phyloP scores from a whole-genome alignment of 1,140 invertebrate genomes.

The Solenopsis invicta region DNA sequence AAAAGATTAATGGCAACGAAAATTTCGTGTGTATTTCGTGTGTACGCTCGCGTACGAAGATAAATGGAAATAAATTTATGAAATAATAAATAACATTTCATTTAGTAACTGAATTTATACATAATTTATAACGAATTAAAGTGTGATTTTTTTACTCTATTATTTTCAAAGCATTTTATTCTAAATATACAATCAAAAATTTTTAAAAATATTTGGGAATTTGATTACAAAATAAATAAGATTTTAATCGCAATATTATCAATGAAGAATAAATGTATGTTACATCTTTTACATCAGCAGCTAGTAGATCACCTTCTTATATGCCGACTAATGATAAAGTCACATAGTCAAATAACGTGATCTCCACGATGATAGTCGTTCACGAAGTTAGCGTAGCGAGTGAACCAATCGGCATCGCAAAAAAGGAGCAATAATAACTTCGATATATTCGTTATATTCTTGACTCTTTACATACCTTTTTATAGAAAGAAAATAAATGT shows the following conservation, averaged over 20 bases:
- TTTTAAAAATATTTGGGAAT: neutral
- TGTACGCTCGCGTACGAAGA: too few relatives aligned
- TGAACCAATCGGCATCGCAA: too few relatives aligned
- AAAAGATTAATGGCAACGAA: too few relatives aligned
- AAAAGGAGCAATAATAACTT: too few relatives aligned
- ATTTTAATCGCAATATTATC: conserved; percentile 12
- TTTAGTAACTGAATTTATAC: neutral
- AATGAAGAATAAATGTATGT: neutral
- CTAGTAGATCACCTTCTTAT: conserved; percentile 3
- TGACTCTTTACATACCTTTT: too few relatives aligned
- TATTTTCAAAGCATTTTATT: neutral
- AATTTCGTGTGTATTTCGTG: too few relatives aligned
- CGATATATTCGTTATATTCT: too few relatives aligned
- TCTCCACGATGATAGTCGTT: too few relatives aligned
- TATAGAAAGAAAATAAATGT: neutral
- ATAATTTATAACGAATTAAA: neutral
- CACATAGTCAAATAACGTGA: too few relatives aligned
- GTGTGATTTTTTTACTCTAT: neutral
- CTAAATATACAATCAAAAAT: neutral
- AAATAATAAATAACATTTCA: too few relatives aligned
- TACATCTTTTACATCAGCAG: neutral
- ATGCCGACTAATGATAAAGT: neutral
- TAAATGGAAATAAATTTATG: too few relatives aligned
- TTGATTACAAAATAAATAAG: neutral
- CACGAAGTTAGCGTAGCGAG: too few relatives aligned